Conservation (phyloP, 1,140 invertebrate genomes). For the Phymastichus coffea region DNA sequence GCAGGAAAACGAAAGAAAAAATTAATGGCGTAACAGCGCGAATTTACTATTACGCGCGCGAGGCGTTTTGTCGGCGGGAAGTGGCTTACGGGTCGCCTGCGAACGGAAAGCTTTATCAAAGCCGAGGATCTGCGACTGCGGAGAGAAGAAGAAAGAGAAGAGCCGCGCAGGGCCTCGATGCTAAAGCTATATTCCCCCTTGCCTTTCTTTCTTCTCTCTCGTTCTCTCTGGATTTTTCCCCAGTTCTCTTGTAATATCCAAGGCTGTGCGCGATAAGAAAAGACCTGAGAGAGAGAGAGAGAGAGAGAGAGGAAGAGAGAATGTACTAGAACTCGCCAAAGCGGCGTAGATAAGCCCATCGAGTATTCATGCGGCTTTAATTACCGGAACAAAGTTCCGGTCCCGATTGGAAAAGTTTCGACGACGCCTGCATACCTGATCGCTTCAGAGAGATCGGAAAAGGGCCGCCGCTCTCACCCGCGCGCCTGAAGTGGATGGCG, state of each 20-base stretch:
- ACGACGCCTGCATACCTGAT: constrained; percentile 52
- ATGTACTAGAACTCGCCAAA: constrained; percentile 4
- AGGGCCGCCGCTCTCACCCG: no score
- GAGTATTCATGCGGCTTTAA: constrained; percentile 56
- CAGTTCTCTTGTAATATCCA: no score
- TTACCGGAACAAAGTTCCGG: constrained; percentile 55
- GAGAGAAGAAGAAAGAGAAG: background rate
- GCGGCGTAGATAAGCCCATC: constrained; percentile 48
- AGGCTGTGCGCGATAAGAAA: background rate
- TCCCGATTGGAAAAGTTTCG: constrained; percentile 55
- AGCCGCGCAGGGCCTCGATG: no score
- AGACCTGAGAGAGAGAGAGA: background rate
- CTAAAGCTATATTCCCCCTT: background rate
- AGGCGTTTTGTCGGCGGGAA: constrained; percentile 4
- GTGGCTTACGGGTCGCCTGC: background rate
- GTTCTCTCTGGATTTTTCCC: background rate
- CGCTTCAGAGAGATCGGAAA: no score
- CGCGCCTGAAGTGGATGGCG: no score
- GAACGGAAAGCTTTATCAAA: constrained; percentile 20
- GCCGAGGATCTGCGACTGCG: background rate
- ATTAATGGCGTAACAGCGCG: background rate
- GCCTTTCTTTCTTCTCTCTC: background rate
- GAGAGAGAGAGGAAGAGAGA: background rate
- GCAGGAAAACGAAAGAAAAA: background rate
- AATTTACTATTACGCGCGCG: background rate